Base-by-base conservation (phyloP, 2,113 vertebrate genomes). In the Rafetus swinhoei region DNA sequence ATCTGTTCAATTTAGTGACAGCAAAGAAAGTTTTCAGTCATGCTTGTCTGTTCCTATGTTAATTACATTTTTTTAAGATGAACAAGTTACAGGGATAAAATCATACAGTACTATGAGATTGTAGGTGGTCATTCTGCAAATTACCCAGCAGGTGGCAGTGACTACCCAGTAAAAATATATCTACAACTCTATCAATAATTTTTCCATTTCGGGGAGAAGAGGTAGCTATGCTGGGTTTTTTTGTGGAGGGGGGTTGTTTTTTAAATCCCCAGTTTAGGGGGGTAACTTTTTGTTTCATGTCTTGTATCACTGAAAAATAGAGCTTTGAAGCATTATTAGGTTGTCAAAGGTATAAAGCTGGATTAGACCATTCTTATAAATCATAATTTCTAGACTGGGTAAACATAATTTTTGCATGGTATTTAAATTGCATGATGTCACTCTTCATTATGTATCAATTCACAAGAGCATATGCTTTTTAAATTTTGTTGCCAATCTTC, bases 391-490 rank as follows among this genome's bases (percentile, higher is more conserved):
- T 52, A 69, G 50, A 69, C 3, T 50, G 55, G 24, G 12, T 22
- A 85, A 89, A 54, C 13, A 56, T 57, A 93, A 53, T 94, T 95
- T 95, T 97, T 97, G 86, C 91, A 45, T 96, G 94, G 56, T 83
- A 84, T 97, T 93, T 81, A 82, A 87, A 81, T 90, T 97, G 93
- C 96, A 93, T 97, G 55, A 7, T 90, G 25, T 89, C 54, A 87
- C 93, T 97, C 95, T 80, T 59, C 90, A 10, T 94, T 93, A 24
- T 90, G 59, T 92, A 81, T 93, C 53, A 12, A 65, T 90, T 96
- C 54, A 54, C 95, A 82, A 97, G 96, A 82, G 21, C 93, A 90
- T 96, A 85, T 97, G 69, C 93, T 97, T 96, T 96, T 95, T 92
- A 88, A 94, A 82, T 27, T 0, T 7, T 95, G 93, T 94, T 96